phyloP scores from a whole-genome alignment of 2,113 vertebrate genomes.

The Platichthys stellatus region DNA sequence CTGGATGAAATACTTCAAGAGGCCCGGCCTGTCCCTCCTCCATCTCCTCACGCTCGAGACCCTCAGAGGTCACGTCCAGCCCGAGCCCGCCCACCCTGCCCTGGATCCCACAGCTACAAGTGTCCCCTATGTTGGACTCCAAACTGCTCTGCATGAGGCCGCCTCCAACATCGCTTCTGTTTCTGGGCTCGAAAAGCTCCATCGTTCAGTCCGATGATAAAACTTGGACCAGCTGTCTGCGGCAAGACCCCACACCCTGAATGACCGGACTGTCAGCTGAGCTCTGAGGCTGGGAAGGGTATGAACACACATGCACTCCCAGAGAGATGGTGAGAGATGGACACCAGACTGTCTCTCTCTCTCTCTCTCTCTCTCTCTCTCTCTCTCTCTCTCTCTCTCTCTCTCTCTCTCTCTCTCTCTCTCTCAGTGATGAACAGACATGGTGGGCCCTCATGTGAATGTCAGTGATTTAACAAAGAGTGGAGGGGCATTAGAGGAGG shows the following conservation, averaged over 20 bases:
- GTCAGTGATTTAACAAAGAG: slow-evolving; percentile 89
- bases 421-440: slow-evolving; percentile 52
- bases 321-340: slow-evolving; percentile 53
- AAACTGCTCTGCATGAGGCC: slow-evolving; percentile 41
- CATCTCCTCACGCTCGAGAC: slow-evolving; percentile 12
- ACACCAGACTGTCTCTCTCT: slow-evolving; percentile 21
- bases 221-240: slow-evolving; percentile 48
- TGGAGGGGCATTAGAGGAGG: slow-evolving; percentile 83
- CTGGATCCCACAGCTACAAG: slow-evolving; percentile 13
- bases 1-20: slow-evolving; percentile 65
- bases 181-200: slow-evolving; percentile 74
- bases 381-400: no score
- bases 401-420: slow-evolving; percentile 38
- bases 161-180: slow-evolving; percentile 35
- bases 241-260: slow-evolving; percentile 28
- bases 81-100: slow-evolving; percentile 16
- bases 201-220: slow-evolving; percentile 49
- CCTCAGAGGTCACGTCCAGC: slow-evolving; percentile 34
- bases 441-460: slow-evolving; percentile 81
- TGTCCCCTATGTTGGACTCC: slow-evolving; percentile 19
- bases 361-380: no score
- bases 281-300: slow-evolving; percentile 22
- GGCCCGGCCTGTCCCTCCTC: slow-evolving; percentile 46
- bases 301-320: slow-evolving; percentile 27
- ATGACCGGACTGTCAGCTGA: slow-evolving; percentile 52